phyloP scores from a whole-genome alignment of 2,888 invertebrate genomes.

The Acleris literana region DNA sequence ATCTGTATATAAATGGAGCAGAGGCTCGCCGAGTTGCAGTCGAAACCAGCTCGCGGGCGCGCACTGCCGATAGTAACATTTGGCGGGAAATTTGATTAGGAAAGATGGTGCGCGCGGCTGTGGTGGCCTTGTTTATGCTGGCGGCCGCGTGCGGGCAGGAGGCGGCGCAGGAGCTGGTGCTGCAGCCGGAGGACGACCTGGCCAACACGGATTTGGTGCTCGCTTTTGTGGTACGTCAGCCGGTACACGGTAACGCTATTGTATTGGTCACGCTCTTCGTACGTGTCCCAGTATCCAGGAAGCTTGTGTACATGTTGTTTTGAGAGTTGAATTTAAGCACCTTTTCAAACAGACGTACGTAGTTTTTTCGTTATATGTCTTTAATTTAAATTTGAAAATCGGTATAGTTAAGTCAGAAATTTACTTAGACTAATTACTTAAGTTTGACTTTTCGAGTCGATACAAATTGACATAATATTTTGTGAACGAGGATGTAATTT shows the following conservation, averaged over 20 bases:
- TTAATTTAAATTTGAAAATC: too few relatives aligned
- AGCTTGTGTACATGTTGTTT: too few relatives aligned
- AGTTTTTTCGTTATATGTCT: too few relatives aligned
- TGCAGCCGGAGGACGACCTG: constrained; percentile 50
- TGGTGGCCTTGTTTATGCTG: constrained; percentile 48
- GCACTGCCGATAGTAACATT: constrained; percentile 47
- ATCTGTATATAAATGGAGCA: constrained; percentile 76
- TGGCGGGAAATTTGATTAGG: constrained; percentile 51
- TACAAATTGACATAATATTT: too few relatives aligned
- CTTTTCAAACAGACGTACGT: background rate
- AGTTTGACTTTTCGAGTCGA: too few relatives aligned
- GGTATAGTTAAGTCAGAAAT: too few relatives aligned
- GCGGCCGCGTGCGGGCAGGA: constrained; percentile 48
- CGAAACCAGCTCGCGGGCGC: constrained; percentile 72
- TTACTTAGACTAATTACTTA: too few relatives aligned
- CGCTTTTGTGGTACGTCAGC: constrained; percentile 70
- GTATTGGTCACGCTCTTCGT: constrained; percentile 44
- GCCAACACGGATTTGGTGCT: constrained; percentile 60
- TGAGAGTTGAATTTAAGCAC: background rate
- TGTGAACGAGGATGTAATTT: too few relatives aligned
- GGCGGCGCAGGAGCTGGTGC: constrained; percentile 42
- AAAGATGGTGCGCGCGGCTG: constrained; percentile 52
- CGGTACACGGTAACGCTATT: constrained; percentile 40
- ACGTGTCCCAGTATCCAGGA: constrained; percentile 36
- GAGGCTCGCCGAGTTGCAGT: constrained; percentile 69